Conservation (phyloP, 2,888 invertebrate species). For the Mystacides longicornis region DNA sequence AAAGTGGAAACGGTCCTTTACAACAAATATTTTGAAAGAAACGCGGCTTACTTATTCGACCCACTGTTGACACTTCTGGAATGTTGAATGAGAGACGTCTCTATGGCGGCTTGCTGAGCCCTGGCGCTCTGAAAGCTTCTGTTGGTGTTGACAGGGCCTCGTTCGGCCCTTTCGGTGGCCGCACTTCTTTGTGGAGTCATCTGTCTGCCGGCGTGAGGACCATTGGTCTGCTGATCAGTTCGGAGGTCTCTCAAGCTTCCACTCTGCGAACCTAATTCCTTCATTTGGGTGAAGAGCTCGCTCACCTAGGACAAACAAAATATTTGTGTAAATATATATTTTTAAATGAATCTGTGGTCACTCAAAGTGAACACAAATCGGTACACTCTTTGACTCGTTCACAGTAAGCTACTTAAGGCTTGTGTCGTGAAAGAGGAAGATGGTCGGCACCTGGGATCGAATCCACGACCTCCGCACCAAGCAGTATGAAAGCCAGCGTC, state of each 20-base stretch:
- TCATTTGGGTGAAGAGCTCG: conserved; percentile 65
- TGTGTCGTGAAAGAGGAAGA: no score
- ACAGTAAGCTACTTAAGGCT: no score
- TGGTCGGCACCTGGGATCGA: no score
- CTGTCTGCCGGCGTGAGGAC: background rate
- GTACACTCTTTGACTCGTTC: no score
- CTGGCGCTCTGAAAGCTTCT: conserved; percentile 14
- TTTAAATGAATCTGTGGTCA: no score
- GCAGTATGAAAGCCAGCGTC: no score
- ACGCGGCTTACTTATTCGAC: conserved; percentile 2
- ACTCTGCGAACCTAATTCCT: conserved; percentile 49
- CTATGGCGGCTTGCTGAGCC: conserved; percentile 15
- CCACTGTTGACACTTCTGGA: conserved; percentile 19
- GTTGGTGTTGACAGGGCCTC: conserved; percentile 32
- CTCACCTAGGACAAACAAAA: conserved; percentile 51
- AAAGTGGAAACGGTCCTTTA: no score
- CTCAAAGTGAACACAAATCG: no score
- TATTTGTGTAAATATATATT: no score
- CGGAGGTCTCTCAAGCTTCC: conserved; percentile 25
- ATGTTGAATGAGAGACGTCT: conserved; percentile 10
- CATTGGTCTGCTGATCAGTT: background rate
- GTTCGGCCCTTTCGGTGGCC: background rate
- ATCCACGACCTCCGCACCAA: no score
- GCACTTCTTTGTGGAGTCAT: background rate
- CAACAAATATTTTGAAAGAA: conserved; percentile 2